Base-by-base conservation (phyloP, 2,113 vertebrate species). In the Poeciliopsis retropinna region DNA sequence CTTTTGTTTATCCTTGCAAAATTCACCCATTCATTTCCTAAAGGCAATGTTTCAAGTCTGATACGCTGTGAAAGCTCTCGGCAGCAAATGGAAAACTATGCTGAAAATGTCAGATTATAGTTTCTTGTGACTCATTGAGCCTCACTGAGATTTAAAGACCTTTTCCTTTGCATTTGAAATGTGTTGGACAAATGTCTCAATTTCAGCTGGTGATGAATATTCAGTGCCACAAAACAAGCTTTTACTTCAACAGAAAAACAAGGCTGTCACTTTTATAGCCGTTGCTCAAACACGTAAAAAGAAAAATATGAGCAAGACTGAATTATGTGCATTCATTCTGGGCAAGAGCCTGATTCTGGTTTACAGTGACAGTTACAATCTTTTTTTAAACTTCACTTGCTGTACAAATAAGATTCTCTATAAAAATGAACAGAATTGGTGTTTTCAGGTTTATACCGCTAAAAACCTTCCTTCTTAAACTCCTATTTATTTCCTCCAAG, bases 91-190 rank as follows among this genome's bases (percentile, higher is more conserved):
- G 75, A 71, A 80, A 78, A 78, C 70, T 69, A 75, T 63, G 70
- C 60, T 73, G 80, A 72, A 85, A 89, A 88, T 88, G 79, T 85
- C 79, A 72, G 0, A 75, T 73, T 69, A 34, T 80, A 76, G 76
- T 69, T 72, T 13, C 47, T 66, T 65, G 39, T 72, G 82, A 72
- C 73, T 70, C 65, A 30, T 17, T 29, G 76, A 78, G 60, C 60
- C 80, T 73, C 41, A 0, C 31, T 68, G 44, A 79, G 39, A 83
- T 79, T 37, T 60, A 51, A 5, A 28, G 61, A 0, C 15, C 64
- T 60, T 74, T 5, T 3, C n/a, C 2, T 17, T 47, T 28, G 22
- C 6, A 19, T 69, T 79, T 61, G 57, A 78, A 81, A 78, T 81
- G 64, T 69, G 44, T 34, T 28, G 51, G 22, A 72, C 22, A 63